phyloP scores from a whole-genome alignment of 1,140 invertebrate species.

The Cotesia chilonis region DNA sequence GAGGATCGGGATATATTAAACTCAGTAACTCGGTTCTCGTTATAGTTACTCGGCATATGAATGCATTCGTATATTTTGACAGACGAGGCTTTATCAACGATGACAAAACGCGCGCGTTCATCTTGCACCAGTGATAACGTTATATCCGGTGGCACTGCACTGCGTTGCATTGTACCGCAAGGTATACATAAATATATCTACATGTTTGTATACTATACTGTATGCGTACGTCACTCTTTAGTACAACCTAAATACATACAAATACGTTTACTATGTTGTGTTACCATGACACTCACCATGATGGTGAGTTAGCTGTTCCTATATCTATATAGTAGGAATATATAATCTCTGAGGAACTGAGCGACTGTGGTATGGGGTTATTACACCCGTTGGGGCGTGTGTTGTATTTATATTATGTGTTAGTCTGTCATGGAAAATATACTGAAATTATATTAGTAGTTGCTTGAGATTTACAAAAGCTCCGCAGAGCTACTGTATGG shows the following conservation, averaged over 20 bases:
- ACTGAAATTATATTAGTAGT: neutral
- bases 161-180: neutral
- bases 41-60: slow-evolving; percentile 24
- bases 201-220: no score
- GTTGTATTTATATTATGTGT: neutral
- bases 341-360: neutral
- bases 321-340: no score
- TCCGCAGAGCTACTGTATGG: no score
- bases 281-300: no score
- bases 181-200: no score
- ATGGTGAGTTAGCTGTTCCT: neutral
- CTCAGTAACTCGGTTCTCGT: neutral
- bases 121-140: slow-evolving; percentile 28
- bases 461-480: no score
- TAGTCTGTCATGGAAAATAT: neutral
- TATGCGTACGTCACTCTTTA: neutral
- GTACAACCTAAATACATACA: neutral
- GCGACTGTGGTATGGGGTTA: neutral
- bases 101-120: slow-evolving; percentile 34
- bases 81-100: slow-evolving; percentile 31
- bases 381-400: slow-evolving; percentile 9
- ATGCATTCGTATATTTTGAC: slow-evolving; percentile 35
- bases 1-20: neutral
- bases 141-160: slow-evolving; percentile 13
- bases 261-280: no score